Evolutionary conservation across 2,888 invertebrate species (phyloP), one percentile per base, ranked within the genome.

Genomic region (Phalangium opilio): DNA sequence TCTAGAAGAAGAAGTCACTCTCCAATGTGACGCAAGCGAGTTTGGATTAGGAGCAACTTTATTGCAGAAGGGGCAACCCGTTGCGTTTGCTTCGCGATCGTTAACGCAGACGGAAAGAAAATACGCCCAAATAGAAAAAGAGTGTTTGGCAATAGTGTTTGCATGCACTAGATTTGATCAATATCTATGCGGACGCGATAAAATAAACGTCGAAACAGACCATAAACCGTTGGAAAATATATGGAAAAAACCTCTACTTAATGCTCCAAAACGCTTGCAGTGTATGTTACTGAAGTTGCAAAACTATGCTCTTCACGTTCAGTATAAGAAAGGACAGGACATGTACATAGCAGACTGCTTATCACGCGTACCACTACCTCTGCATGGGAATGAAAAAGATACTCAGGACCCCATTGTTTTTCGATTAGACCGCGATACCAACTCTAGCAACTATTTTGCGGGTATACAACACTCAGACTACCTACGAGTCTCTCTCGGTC

Each of bases 211-310:
- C 3, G 41, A 40, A 14, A 40, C 41, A 12, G 41, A 40, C 15
- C 41, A 40, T 21, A 40, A 40, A 40, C 41, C 41, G 3, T 21
- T 40, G n/a, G 41, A 40, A 15, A 40, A 20, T n/a, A 40, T 40
- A n/a, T 40, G 12, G n/a, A 40, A 11, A 12, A 40, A 40, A 15
- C 41, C 41, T 3, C 15, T 40, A 19, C 19, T 20, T 15, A 19
- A 12, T 12, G 41, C 21, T 40, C 41, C 41, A n/a, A 19, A 20
- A n/a, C 41, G 41, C 2, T n/a, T 40, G 5, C 41, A 40, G 15
- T 21, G 21, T 19, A 40, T 40, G 41, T 15, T 19, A 4, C 15
- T 40, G 15, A 40, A 19, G 3, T 15, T 40, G 3, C 41, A 40
- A 40, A 20, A 40, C 21, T 40, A 40, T 21, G 7, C 11, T 15